Evolutionary conservation across 2,797 vertebrate species (phyloP).

Genomic region (Paramormyrops hopkinsi): DNA sequence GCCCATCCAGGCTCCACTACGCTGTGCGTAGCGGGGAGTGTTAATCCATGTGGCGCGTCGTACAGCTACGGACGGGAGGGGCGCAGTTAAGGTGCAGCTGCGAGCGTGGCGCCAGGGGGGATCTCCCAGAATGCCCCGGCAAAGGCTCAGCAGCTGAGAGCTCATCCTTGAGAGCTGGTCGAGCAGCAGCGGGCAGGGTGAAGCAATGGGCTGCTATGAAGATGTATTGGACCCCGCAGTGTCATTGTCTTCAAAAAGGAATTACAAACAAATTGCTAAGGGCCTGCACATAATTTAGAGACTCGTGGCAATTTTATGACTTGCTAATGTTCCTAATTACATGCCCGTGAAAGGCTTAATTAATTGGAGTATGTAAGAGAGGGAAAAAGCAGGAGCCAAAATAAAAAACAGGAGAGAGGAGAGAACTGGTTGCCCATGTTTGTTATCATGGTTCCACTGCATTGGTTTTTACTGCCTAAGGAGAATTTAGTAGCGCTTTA

Average conservation of each 20-base stretch:
- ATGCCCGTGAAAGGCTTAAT: slow-evolving; percentile 99
- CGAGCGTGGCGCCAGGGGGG: slow-evolving; percentile 16
- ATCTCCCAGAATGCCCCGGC: slow-evolving; percentile 42
- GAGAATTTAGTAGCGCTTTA: slow-evolving; percentile 99
- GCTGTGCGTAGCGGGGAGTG: background rate
- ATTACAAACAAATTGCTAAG: slow-evolving; percentile 99
- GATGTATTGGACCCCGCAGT: slow-evolving; percentile 89
- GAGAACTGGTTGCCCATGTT: slow-evolving; percentile 78
- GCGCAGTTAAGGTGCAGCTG: background rate
- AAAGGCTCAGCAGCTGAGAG: slow-evolving; percentile 37
- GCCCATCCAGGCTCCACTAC: background rate
- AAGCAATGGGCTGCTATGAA: slow-evolving; percentile 76
- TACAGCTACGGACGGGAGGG: background rate
- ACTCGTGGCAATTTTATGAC: slow-evolving; percentile 99
- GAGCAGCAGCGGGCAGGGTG: slow-evolving; percentile 58
- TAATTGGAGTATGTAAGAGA: slow-evolving; percentile 88
- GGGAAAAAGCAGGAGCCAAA: slow-evolving; percentile 34
- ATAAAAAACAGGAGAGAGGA: slow-evolving; percentile 45
- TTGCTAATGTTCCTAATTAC: slow-evolving; percentile 99
- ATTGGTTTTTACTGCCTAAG: slow-evolving; percentile 98
- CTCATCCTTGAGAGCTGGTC: slow-evolving; percentile 51
- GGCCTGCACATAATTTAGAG: slow-evolving; percentile 97
- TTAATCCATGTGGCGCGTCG: background rate
- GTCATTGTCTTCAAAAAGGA: slow-evolving; percentile 89
- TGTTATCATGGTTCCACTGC: slow-evolving; percentile 98